Evolutionary conservation across 2,113 vertebrate genomes (phyloP).

Genomic region (Trichechus manatus): DNA sequence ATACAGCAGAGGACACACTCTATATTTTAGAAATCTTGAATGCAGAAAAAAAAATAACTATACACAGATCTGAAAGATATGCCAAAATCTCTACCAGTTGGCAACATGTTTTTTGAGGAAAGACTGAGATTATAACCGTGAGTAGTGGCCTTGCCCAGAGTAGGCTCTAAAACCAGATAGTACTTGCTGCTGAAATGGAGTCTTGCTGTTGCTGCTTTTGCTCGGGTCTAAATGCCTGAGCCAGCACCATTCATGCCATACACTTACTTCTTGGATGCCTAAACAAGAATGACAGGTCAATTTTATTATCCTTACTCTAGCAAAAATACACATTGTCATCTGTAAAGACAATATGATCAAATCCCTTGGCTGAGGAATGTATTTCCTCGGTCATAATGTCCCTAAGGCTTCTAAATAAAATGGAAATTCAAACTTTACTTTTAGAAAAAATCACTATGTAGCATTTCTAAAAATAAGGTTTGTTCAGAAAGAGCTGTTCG

Average conservation of each 20-base stretch:
- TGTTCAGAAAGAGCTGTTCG: slow-evolving; percentile 67
- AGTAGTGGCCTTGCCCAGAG: neutral
- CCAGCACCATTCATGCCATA: slow-evolving; percentile 16
- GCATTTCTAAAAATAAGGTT: slow-evolving; percentile 83
- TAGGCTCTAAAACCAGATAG: neutral
- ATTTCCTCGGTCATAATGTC: slow-evolving; percentile 67
- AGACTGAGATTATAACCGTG: slow-evolving; percentile 36
- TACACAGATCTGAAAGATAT: slow-evolving; percentile 20
- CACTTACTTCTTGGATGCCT: slow-evolving; percentile 59
- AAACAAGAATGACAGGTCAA: slow-evolving; percentile 71
- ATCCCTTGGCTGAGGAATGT: slow-evolving; percentile 64
- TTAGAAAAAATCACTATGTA: slow-evolving; percentile 55
- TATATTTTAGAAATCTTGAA: neutral
- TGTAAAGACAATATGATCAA: slow-evolving; percentile 68
- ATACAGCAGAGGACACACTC: neutral
- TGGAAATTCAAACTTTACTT: slow-evolving; percentile 77
- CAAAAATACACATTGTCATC: slow-evolving; percentile 72
- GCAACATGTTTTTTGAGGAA: neutral
- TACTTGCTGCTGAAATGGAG: neutral
- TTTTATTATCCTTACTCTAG: slow-evolving; percentile 75
- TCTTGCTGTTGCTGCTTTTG: neutral
- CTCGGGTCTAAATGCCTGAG: slow-evolving; percentile 35
- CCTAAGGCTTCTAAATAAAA: slow-evolving; percentile 73
- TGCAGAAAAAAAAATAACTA: neutral
- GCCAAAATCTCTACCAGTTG: neutral